Conservation (phyloP, 1,140 invertebrate species). For the Bombus ignitus region DNA sequence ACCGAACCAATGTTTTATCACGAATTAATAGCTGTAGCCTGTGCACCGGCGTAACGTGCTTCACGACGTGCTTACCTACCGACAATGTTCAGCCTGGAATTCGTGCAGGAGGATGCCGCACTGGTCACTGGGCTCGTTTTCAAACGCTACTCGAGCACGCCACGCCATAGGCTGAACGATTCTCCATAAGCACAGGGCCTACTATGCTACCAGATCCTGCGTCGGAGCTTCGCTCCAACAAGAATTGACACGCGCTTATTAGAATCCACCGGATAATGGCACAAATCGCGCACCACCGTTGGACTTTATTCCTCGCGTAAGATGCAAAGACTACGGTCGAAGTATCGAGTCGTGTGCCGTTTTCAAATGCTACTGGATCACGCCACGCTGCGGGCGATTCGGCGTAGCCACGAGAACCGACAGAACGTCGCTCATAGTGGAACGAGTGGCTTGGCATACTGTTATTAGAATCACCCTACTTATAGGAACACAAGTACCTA, state of each 20-base stretch:
- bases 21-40: slow-evolving; percentile 72
- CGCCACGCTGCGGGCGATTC: slow-evolving; percentile 48
- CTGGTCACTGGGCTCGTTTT: slow-evolving; percentile 21
- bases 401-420: slow-evolving; percentile 7
- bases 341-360: slow-evolving; percentile 39
- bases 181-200: neutral
- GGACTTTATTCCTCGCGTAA: neutral
- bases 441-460: slow-evolving; percentile 34
- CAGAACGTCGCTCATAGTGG: slow-evolving; percentile 38
- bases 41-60: neutral
- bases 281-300: neutral
- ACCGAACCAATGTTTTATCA: slow-evolving; percentile 76
- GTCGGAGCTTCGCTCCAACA: neutral
- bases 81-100: slow-evolving; percentile 34
- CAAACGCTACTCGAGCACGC: slow-evolving; percentile 70
- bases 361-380: slow-evolving; percentile 62
- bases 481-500: neutral
- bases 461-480: slow-evolving; percentile 58
- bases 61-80: neutral
- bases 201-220: slow-evolving; percentile 6
- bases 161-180: slow-evolving; percentile 45
- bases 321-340: neutral
- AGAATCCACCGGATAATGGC: slow-evolving; percentile 21
- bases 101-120: slow-evolving; percentile 33
- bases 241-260: slow-evolving; percentile 61